phyloP scores from a whole-genome alignment of 2,113 vertebrate species.

The Sus scrofa region T2T-Sscrofa CM000828.6:68717501-68718000 shows the following conservation, averaged over 20 bases:
- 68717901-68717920: neutral
- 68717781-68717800: neutral
- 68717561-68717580: neutral
- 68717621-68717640: neutral
- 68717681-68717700: neutral
- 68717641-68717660: neutral
- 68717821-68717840: neutral
- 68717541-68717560: constrained; percentile 46
- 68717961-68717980: neutral
- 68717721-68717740: neutral
- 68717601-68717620: neutral
- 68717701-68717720: neutral
- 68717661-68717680: neutral
- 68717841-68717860: neutral
- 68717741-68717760: fast-evolving
- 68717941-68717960: too few relatives aligned
- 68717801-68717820: neutral
- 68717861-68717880: neutral
- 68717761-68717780: neutral
- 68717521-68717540: constrained; percentile 10
- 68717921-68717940: neutral
- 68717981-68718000: neutral
- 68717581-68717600: neutral
- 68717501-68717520: neutral
- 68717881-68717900: neutral